Percentiles rank a stretch among this genome's conserved stretches.
Evolutionary conservation across 2,797 vertebrate genomes (phyloP).

Genomic region (Tympanoctomys barrerae): DNA sequence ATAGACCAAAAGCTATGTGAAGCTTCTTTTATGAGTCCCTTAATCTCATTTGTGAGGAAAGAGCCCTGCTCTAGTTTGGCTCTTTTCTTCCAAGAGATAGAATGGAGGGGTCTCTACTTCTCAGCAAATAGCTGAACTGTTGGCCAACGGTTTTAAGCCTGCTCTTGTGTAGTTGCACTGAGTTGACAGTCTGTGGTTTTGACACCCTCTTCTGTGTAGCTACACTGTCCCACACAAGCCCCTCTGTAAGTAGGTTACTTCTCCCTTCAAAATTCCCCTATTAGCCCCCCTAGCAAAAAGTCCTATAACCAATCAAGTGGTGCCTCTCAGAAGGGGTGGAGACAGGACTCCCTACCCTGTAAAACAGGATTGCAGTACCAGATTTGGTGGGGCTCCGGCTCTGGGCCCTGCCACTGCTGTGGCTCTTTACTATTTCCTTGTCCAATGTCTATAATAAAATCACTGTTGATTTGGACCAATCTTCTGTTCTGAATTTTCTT

Average conservation of each 20-base stretch:
- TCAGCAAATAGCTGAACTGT: not conserved
- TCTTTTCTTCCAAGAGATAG: not conserved
- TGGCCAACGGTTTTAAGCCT: not conserved
- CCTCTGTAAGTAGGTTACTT: not conserved
- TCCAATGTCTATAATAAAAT: not conserved
- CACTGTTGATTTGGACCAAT: not conserved
- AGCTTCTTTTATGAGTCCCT: not conserved
- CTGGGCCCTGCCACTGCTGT: not conserved
- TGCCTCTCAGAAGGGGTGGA: not conserved
- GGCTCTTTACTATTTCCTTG: not conserved
- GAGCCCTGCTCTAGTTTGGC: not conserved
- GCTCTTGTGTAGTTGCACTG: not conserved
- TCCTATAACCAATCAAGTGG: not conserved
- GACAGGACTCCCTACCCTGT: not conserved
- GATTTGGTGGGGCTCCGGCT: not conserved
- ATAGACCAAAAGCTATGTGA: not conserved
- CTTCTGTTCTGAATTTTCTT: not conserved
- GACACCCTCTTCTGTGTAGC: not conserved
- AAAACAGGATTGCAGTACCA: not conserved
- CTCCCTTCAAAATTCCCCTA: not conserved
- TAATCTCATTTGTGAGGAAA: not conserved
- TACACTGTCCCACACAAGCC: not conserved
- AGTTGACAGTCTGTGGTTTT: not conserved
- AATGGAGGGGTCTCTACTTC: not conserved
- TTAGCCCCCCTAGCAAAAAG: not conserved